Conservation (phyloP, 2,113 vertebrate genomes). For the Equus przewalskii region DNA sequence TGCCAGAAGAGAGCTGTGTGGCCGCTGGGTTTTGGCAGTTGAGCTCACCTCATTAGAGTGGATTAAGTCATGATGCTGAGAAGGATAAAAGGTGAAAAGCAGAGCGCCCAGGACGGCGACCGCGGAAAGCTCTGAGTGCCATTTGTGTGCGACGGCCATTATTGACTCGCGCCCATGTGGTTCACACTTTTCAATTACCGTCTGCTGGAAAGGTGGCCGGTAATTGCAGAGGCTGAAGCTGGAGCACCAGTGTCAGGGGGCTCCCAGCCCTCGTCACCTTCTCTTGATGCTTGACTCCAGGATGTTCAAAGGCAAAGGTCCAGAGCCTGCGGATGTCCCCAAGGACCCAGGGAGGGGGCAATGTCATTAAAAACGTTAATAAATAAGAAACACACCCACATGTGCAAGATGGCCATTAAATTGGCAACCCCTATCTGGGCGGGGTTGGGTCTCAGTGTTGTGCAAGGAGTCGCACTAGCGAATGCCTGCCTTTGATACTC, state of each 20-base stretch:
- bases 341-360: conserved; percentile 68
- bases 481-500: neutral
- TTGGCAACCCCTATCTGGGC: conserved; percentile 59
- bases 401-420: conserved; percentile 74
- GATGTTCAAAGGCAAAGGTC: conserved; percentile 93
- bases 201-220: conserved; percentile 90
- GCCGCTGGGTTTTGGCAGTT: conserved; percentile 86
- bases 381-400: neutral
- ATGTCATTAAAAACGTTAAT: conserved; percentile 78
- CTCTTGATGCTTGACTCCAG: conserved; percentile 89
- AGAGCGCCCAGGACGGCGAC: conserved; percentile 79
- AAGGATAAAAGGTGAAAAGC: conserved; percentile 92
- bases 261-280: conserved; percentile 87
- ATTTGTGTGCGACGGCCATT: conserved; percentile 89
- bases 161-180: conserved; percentile 92
- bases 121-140: conserved; percentile 81
- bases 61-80: conserved; percentile 92
- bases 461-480: neutral
- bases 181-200: conserved; percentile 93
- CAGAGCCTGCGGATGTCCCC: conserved; percentile 84
- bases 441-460: neutral
- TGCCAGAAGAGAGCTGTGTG: conserved; percentile 81
- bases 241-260: conserved; percentile 91
- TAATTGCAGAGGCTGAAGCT: conserved; percentile 92
- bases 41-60: conserved; percentile 91